Evolutionary conservation across 2,113 vertebrate genomes (phyloP).

Genomic region (Dinomys branickii): DNA sequence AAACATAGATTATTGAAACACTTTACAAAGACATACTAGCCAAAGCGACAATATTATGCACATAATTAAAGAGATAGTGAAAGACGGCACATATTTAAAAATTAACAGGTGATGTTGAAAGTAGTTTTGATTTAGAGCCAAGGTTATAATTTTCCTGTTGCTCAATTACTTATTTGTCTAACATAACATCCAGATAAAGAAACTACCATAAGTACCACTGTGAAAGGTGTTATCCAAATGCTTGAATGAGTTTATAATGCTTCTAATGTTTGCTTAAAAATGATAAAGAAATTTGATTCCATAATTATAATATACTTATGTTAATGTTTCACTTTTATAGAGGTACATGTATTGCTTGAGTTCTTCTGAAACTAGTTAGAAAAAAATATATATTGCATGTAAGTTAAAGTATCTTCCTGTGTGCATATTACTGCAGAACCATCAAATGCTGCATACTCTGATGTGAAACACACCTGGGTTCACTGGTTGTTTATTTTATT

Average conservation of each 20-base stretch:
- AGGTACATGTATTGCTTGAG: constrained; percentile 55
- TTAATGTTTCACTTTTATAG: constrained; percentile 78
- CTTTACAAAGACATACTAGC: neutral
- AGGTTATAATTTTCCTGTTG: neutral
- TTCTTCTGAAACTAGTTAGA: constrained; percentile 36
- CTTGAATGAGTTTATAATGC: constrained; percentile 41
- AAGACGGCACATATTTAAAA: neutral
- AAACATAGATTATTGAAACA: neutral
- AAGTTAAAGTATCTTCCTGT: constrained; percentile 40
- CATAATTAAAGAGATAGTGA: neutral
- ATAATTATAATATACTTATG: constrained; percentile 53
- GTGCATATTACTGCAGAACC: constrained; percentile 26
- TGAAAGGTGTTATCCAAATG: constrained; percentile 20
- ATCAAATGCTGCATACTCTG: neutral
- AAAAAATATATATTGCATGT: constrained; percentile 43
- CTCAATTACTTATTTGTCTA: neutral
- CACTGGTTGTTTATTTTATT: neutral
- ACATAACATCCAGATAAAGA: neutral
- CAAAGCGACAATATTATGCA: neutral
- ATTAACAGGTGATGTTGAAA: neutral
- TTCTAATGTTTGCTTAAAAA: constrained; percentile 61
- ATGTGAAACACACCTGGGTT: constrained; percentile 13
- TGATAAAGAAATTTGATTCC: constrained; percentile 54
- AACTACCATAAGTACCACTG: neutral
- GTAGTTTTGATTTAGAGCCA: constrained; percentile 24